Evolutionary conservation across 2,888 invertebrate genomes (phyloP).

Genomic region (Caenorhabditis drosophilae): DNA sequence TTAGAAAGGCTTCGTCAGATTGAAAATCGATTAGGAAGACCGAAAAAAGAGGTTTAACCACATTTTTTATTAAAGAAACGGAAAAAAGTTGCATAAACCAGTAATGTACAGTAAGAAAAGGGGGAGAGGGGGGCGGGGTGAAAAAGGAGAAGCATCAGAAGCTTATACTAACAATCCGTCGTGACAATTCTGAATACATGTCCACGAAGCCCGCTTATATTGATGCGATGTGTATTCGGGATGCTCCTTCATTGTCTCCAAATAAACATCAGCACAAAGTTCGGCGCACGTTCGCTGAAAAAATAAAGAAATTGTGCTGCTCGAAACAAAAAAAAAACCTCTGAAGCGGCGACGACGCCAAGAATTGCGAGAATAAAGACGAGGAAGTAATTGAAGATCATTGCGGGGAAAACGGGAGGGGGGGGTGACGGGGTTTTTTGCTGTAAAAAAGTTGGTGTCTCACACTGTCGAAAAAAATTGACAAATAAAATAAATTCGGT

Average conservation of each 20-base stretch:
- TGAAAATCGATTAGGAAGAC: conserved; percentile 56
- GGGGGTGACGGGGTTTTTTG: not conserved
- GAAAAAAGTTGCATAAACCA: no score
- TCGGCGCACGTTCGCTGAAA: conserved; percentile 36
- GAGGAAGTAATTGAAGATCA: no score
- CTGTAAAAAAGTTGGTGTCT: not conserved
- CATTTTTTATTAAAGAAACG: no score
- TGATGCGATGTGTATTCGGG: conserved; percentile 37
- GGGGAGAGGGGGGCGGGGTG: no score
- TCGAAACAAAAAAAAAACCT: not conserved
- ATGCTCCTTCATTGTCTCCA: conserved; percentile 33
- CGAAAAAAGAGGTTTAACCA: conserved; percentile 31
- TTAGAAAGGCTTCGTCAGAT: conserved; percentile 66
- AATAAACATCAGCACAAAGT: conserved; percentile 40
- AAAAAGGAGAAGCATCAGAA: no score
- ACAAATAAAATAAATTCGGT: no score
- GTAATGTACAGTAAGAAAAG: no score
- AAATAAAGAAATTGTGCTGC: not conserved
- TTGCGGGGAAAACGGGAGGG: not conserved
- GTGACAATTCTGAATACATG: conserved; percentile 41
- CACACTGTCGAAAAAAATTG: no score
- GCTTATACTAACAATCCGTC: no score
- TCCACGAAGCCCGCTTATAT: conserved; percentile 32
- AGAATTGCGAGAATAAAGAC: no score
- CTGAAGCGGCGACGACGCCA: no score